phyloP scores from a whole-genome alignment of 1,140 invertebrate species.

The Plectus sambesii region DNA sequence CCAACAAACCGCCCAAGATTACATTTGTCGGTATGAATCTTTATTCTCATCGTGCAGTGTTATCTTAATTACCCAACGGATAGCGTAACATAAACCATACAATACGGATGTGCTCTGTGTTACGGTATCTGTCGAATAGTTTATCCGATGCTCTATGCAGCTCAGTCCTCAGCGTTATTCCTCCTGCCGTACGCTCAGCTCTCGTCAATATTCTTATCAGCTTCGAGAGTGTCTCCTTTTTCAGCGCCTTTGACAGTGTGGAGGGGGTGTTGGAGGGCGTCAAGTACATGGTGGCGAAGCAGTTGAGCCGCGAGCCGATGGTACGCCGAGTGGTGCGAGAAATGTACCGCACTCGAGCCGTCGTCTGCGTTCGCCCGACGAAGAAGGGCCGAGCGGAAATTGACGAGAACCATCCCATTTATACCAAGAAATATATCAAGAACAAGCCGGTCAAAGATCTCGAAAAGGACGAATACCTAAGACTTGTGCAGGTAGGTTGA shows the following conservation, averaged over 20 bases:
- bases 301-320: constrained; percentile 77
- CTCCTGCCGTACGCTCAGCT: no score
- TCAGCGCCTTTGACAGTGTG: constrained; percentile 45
- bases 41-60: no score
- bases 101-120: no score
- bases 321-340: constrained; percentile 72
- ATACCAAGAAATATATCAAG: constrained; percentile 77
- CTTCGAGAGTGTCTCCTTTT: no score
- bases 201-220: no score
- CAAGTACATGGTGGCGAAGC: constrained; percentile 83
- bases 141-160: background rate
- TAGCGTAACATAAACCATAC: no score
- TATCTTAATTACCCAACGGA: no score
- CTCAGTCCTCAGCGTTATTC: no score
- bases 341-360: constrained; percentile 78
- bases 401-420: constrained; percentile 66
- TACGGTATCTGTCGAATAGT: no score
- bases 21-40: no score
- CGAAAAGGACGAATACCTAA: constrained; percentile 75
- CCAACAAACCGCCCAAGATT: constrained; percentile 50
- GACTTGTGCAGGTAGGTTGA: constrained; percentile 42
- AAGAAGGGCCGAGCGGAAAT: constrained; percentile 52
- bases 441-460: constrained; percentile 86
- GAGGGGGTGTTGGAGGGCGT: constrained; percentile 59
- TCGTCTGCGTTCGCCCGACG: constrained; percentile 68